phyloP scores from a whole-genome alignment of 30 jellyfish, hydroid and myxozoan species.

The Aurelia coerulea region DNA sequence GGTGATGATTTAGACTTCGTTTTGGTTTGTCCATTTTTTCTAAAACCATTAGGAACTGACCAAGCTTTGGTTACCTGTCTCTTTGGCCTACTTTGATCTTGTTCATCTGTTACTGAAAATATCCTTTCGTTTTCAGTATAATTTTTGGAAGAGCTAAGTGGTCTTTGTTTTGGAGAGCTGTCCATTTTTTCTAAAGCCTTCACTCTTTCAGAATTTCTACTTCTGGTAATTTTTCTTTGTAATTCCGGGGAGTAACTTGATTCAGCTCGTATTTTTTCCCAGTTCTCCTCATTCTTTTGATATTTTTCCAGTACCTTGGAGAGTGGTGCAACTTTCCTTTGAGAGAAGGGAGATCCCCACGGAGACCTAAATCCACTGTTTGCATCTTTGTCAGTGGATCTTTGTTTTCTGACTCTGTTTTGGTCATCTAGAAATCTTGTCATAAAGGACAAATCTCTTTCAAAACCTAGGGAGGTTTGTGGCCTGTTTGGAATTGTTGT shows the following conservation, averaged over 20 bases:
- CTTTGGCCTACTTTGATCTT: background rate
- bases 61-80: slow-evolving; percentile 22
- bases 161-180: background rate
- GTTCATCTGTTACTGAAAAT: background rate
- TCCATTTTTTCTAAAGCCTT: background rate
- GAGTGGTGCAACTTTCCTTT: slow-evolving; percentile 16
- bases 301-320: slow-evolving; percentile 23
- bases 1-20: too few relatives aligned
- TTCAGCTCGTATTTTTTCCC: slow-evolving; percentile 28
- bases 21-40: too few relatives aligned
- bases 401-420: background rate
- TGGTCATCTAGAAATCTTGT: slow-evolving; percentile 3
- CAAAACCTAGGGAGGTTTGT: slow-evolving; percentile 72
- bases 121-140: background rate
- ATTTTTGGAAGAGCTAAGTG: background rate
- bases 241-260: background rate
- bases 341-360: background rate
- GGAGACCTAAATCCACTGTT: background rate
- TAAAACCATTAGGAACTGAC: slow-evolving; percentile 20
- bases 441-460: slow-evolving; percentile 38
- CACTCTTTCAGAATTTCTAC: background rate
- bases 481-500: slow-evolving; percentile 25
- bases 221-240: background rate
- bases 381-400: background rate
- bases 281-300: slow-evolving; percentile 28